phyloP scores from a whole-genome alignment of 2,113 vertebrate genomes.

The Brachyistius frenatus region DNA sequence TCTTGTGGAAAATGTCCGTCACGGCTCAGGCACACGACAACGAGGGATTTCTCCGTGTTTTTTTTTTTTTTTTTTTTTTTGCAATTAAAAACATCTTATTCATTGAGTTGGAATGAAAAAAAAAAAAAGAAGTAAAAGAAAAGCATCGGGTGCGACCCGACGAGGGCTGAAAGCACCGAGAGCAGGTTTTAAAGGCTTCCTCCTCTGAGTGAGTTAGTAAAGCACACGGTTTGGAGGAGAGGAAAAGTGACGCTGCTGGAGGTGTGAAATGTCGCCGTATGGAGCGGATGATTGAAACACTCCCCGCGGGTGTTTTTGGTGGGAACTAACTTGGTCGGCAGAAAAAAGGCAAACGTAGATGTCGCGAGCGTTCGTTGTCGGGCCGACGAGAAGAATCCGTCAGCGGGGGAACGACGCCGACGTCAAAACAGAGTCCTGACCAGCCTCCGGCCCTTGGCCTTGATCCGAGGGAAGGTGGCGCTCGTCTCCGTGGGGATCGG shows the following conservation, averaged over 20 bases:
- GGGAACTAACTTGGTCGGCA: conserved; percentile 15
- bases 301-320: conserved; percentile 27
- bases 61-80: neutral
- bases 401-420: neutral
- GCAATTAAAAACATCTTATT: conserved; percentile 19
- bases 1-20: conserved; percentile 22
- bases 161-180: conserved; percentile 24
- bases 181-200: conserved; percentile 22
- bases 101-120: conserved; percentile 24
- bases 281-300: neutral
- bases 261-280: conserved; percentile 31
- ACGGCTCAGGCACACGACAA: conserved; percentile 34
- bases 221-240: conserved; percentile 23
- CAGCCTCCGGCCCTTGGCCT: conserved; percentile 89
- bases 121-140: conserved; percentile 2
- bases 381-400: conserved; percentile 35
- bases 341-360: conserved; percentile 43
- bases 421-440: conserved; percentile 84
- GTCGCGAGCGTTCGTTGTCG: neutral
- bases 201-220: conserved; percentile 16
- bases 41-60: conserved; percentile 10
- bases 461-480: conserved; percentile 91
- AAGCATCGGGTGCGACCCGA: conserved; percentile 52
- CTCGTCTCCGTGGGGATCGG: conserved; percentile 81
- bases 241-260: conserved; percentile 1